Conservation (phyloP, 2,888 invertebrate genomes). For the Tipula helvola region DNA sequence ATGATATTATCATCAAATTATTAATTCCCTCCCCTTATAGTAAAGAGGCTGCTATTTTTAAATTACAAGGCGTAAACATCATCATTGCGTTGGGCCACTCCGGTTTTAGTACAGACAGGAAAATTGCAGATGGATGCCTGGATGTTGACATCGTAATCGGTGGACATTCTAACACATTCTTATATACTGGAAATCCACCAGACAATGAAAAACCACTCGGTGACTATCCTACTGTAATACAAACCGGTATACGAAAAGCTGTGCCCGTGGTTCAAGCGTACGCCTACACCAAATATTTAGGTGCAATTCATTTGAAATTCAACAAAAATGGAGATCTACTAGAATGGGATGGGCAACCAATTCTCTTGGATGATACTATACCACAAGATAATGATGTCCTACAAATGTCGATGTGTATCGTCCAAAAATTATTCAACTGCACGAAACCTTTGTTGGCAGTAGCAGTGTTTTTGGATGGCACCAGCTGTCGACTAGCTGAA, state of each 20-base stretch:
- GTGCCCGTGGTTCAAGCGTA: conserved; percentile 83
- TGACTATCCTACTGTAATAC: conserved; percentile 62
- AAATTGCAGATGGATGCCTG: conserved; percentile 62
- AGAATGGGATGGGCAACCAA: conserved; percentile 58
- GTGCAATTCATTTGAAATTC: conserved; percentile 59
- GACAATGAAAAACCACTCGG: conserved; percentile 59
- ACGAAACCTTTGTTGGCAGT: conserved; percentile 47
- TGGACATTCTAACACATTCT: conserved; percentile 82
- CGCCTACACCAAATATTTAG: conserved; percentile 84
- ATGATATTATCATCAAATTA: neutral
- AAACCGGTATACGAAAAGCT: conserved; percentile 53
- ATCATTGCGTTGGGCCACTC: conserved; percentile 85
- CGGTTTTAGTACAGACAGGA: conserved; percentile 62
- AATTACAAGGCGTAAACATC: conserved; percentile 54
- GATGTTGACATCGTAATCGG: conserved; percentile 80
- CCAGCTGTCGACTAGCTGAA: conserved; percentile 54
- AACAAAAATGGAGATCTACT: conserved; percentile 57
- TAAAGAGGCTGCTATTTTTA: conserved; percentile 50
- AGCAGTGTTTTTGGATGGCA: conserved; percentile 59
- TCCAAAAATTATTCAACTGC: conserved; percentile 40
- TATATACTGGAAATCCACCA: conserved; percentile 62
- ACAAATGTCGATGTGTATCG: conserved; percentile 47
- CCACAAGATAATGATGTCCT: conserved; percentile 54
- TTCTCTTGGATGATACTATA: conserved; percentile 52
- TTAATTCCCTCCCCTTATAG: conserved; percentile 19